Evolutionary conservation across 2,888 invertebrate genomes (phyloP).

Genomic region (Nasonovia ribisnigri): DNA sequence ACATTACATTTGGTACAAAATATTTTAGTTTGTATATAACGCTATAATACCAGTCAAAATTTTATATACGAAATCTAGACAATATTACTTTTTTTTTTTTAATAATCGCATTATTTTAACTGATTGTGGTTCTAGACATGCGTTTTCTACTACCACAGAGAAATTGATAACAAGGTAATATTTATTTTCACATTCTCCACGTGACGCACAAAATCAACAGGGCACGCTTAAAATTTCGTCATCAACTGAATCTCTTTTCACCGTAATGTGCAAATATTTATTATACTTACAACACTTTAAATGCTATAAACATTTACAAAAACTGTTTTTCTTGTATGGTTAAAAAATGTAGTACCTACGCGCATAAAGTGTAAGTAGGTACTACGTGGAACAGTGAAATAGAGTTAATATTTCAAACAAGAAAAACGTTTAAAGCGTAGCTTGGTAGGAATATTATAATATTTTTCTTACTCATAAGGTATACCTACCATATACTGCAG

Average conservation of each 20-base stretch:
- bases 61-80: not conserved
- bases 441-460: not conserved
- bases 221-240: not conserved
- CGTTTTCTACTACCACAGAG: not conserved
- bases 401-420: not conserved
- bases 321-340: not conserved
- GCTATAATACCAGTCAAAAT: no score
- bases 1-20: no score
- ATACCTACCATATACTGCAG: no score
- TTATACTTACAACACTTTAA: not conserved
- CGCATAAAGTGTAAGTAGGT: not conserved
- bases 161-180: not conserved
- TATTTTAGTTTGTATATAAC: no score
- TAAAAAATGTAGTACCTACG: not conserved
- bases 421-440: not conserved
- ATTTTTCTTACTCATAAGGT: not conserved
- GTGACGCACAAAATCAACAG: not conserved
- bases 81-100: not conserved
- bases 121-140: not conserved
- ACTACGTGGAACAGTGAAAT: not conserved
- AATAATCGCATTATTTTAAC: not conserved
- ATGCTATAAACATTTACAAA: conserved; percentile 17
- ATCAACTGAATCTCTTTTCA: not conserved
- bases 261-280: conserved; percentile 8
- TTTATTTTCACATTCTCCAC: not conserved